Percentiles rank a stretch among this genome's conserved stretches.
These are phyloP conservation scores for Xanthorhoe spadicearia DNA, from an alignment of 2,888 invertebrate genomes.

Conservation along the genomic window DNA sequence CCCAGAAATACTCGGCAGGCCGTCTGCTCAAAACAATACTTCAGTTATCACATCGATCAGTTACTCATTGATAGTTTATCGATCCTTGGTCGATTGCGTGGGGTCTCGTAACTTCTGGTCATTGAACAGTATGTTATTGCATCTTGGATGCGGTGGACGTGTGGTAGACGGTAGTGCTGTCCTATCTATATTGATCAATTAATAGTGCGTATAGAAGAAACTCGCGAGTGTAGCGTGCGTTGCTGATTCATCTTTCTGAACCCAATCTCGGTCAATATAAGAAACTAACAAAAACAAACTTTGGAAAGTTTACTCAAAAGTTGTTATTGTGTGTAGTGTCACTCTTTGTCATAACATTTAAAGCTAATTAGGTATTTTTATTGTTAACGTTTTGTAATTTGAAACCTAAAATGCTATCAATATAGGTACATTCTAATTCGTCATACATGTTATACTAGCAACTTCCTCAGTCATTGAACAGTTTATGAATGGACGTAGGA, in stretches of 20 bases:
- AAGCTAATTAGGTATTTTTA: neutral
- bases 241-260: neutral
- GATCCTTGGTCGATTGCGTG: conserved; percentile 38
- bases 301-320: too few relatives aligned
- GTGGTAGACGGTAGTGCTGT: conserved; percentile 2
- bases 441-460: neutral
- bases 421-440: neutral
- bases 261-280: neutral
- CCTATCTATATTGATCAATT: neutral
- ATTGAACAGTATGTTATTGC: conserved; percentile 35
- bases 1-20: conserved; percentile 17
- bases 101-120: conserved; percentile 33
- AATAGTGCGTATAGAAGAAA: neutral
- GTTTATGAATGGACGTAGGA: conserved; percentile 17
- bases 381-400: neutral
- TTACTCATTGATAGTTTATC: conserved; percentile 38
- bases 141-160: conserved; percentile 23
- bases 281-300: too few relatives aligned
- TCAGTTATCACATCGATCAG: conserved; percentile 33
- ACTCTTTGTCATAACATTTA: neutral
- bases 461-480: conserved; percentile 19
- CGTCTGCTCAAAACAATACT: conserved; percentile 29
- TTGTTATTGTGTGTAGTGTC: neutral
- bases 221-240: too few relatives aligned
- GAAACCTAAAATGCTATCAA: neutral